Percentiles rank a stretch among this genome's conserved stretches.
phyloP scores from a whole-genome alignment of 2,113 vertebrate species.

The Prietella phreatophila region DNA sequence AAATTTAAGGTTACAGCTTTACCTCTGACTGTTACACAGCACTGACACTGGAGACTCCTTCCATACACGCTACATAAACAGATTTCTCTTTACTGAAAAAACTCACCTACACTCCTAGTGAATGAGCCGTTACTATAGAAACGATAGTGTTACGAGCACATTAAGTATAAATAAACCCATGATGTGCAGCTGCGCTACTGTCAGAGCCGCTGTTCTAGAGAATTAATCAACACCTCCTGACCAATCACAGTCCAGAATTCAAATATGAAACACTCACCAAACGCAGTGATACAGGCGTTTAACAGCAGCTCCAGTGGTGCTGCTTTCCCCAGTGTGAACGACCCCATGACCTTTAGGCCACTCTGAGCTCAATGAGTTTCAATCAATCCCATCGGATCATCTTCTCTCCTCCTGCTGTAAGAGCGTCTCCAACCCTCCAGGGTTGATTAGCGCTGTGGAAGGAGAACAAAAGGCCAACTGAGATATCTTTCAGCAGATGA shows the following conservation, averaged over 20 bases:
- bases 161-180: not conserved
- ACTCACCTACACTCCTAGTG: too few relatives aligned
- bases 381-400: slow-evolving; percentile 65
- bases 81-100: too few relatives aligned
- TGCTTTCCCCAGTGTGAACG: slow-evolving; percentile 85
- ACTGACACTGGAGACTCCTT: too few relatives aligned
- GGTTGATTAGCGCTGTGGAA: slow-evolving; percentile 19
- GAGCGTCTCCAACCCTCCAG: not conserved
- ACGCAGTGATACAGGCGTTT: slow-evolving; percentile 84
- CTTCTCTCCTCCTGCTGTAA: not conserved
- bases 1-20: too few relatives aligned
- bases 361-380: slow-evolving; percentile 68
- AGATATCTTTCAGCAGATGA: not conserved
- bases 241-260: not conserved
- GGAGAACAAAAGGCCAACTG: not conserved
- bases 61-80: too few relatives aligned
- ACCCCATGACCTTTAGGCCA: slow-evolving; percentile 79
- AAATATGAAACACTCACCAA: slow-evolving; percentile 75
- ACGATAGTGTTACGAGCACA: not conserved
- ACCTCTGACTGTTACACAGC: too few relatives aligned
- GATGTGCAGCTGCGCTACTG: not conserved
- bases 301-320: slow-evolving; percentile 86
- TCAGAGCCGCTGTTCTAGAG: not conserved
- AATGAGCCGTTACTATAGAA: not conserved
- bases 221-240: not conserved